Conservation (phyloP, 2,888 invertebrate species). For the Watsonalla binaria region DNA sequence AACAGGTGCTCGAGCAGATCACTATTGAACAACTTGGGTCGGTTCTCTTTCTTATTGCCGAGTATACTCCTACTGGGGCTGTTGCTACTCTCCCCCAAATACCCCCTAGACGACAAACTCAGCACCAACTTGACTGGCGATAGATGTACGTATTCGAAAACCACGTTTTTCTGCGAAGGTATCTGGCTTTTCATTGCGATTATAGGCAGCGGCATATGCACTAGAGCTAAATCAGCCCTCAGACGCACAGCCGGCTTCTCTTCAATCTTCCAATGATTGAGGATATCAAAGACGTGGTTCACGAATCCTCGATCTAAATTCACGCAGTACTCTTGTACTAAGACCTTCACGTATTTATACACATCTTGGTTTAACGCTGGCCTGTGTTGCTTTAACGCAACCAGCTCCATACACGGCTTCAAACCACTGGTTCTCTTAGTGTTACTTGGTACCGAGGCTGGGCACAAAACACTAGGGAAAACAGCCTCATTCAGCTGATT, state of each 20-base stretch:
- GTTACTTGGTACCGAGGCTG: constrained; percentile 77
- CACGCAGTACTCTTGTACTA: constrained; percentile 82
- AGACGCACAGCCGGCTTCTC: constrained; percentile 78
- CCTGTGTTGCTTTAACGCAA: constrained; percentile 72
- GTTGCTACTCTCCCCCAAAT: constrained; percentile 45
- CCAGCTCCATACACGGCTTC: constrained; percentile 81
- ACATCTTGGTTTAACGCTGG: constrained; percentile 74
- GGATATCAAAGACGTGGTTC: constrained; percentile 79
- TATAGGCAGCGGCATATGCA: constrained; percentile 78
- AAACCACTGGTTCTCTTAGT: constrained; percentile 31
- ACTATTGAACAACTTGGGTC: constrained; percentile 74
- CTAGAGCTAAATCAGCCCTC: constrained; percentile 76
- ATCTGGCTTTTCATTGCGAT: constrained; percentile 64
- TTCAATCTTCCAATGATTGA: constrained; percentile 79
- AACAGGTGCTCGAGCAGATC: constrained; percentile 81
- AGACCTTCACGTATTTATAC: constrained; percentile 81
- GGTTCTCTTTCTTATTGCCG: constrained; percentile 61
- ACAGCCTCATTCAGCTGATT: constrained; percentile 85
- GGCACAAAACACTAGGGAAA: constrained; percentile 83
- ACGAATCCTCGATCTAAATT: constrained; percentile 85
- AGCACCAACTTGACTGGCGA: constrained; percentile 80
- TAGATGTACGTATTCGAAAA: constrained; percentile 78
- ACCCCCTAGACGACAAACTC: constrained; percentile 77
- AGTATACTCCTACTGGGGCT: constrained; percentile 48
- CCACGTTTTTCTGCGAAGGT: constrained; percentile 52